Conservation (phyloP, 2,797 vertebrate species). For the Merluccius polli region DNA sequence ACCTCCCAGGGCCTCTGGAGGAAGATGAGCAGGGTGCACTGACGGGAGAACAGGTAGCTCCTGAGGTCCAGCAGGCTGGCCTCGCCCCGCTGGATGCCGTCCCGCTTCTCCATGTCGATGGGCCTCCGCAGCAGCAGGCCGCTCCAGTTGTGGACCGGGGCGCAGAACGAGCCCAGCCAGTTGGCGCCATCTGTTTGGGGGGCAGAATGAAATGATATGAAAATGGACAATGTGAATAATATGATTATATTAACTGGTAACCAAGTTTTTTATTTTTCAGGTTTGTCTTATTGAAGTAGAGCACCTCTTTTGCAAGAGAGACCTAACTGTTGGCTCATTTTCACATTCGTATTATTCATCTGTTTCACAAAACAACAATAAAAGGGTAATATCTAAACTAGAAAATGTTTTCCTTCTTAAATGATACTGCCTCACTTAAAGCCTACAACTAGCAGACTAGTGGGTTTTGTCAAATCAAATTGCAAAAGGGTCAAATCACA, state of each 20-base stretch:
- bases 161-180: slow-evolving; percentile 96
- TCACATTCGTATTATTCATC: background rate
- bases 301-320: background rate
- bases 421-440: background rate
- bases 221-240: background rate
- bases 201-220: background rate
- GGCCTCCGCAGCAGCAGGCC: slow-evolving; percentile 89
- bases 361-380: background rate
- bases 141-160: slow-evolving; percentile 91
- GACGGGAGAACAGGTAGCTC: slow-evolving; percentile 96
- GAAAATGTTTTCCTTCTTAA: background rate
- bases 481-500: no score
- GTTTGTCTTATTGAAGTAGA: background rate
- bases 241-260: background rate
- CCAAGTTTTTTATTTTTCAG: background rate
- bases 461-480: background rate
- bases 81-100: slow-evolving; percentile 86
- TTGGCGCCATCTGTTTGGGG: slow-evolving; percentile 85
- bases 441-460: background rate
- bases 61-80: slow-evolving; percentile 91
- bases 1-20: slow-evolving; percentile 98
- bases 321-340: background rate
- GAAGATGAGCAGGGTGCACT: slow-evolving; percentile 95
- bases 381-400: background rate
- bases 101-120: slow-evolving; percentile 98